Evolutionary conservation across 2,888 invertebrate species (phyloP).

Genomic region (Pyrrhosoma nymphula): DNA sequence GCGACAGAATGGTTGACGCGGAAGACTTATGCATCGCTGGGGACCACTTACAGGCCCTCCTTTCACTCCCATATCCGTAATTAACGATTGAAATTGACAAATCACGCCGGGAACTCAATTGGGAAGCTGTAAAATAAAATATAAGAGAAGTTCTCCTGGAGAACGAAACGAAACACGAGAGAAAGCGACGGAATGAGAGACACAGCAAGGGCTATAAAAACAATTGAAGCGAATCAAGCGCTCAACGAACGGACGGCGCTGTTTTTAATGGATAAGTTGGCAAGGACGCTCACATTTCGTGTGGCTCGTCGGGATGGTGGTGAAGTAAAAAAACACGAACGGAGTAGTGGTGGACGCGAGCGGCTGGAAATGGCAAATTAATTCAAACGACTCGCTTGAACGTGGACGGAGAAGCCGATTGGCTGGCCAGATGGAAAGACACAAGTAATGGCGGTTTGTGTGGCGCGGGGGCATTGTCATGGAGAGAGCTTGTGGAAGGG

Average conservation of each 20-base stretch:
- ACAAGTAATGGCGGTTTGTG: background rate
- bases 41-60: no score
- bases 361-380: constrained; percentile 13
- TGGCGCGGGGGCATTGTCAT: background rate
- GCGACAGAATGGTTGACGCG: background rate
- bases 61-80: no score
- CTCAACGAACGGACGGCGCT: background rate
- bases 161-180: no score
- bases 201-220: background rate
- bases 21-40: background rate
- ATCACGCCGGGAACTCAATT: no score
- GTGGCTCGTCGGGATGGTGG: background rate
- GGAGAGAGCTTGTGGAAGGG: background rate
- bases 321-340: background rate
- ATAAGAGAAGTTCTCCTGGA: no score
- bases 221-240: background rate
- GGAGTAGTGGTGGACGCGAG: background rate
- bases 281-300: background rate
- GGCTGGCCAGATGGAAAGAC: background rate
- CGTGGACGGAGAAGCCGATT: background rate
- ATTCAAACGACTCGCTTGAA: background rate
- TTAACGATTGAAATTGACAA: no score
- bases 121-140: no score
- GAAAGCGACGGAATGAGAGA: no score
- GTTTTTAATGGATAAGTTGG: background rate